Percentiles rank a stretch among this genome's conserved stretches.
These are phyloP conservation scores for Eristalis tenax DNA, from an alignment of 2,888 invertebrate genomes.

Conservation along the genomic window DNA sequence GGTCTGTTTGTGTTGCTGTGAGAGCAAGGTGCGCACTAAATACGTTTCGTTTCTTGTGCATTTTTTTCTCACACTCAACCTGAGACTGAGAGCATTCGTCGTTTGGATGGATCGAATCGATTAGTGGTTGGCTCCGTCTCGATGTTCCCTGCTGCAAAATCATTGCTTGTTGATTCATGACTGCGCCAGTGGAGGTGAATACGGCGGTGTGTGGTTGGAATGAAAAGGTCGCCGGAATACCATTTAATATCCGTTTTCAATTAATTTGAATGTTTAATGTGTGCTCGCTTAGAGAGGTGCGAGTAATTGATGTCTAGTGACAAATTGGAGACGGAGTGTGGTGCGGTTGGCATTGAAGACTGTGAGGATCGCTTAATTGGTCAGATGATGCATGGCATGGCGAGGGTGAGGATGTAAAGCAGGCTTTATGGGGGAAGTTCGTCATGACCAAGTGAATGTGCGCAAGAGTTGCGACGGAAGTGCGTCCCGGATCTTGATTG, in stretches of 20 bases:
- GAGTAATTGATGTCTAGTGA: neutral
- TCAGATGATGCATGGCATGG: neutral
- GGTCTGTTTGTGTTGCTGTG: neutral
- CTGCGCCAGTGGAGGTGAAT: conserved; percentile 10
- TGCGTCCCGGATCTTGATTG: too few species aligned
- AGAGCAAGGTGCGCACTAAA: conserved; percentile 17
- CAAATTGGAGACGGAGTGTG: neutral
- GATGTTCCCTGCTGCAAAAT: conserved; percentile 27
- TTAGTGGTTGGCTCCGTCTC: neutral
- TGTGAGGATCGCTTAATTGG: neutral
- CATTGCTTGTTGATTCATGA: conserved; percentile 37
- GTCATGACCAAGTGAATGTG: too few species aligned
- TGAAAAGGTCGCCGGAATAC: conserved; percentile 55
- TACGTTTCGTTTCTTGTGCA: conserved; percentile 26
- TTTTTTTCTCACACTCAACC: conserved; percentile 13
- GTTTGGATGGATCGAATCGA: conserved; percentile 9
- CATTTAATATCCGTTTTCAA: conserved; percentile 26
- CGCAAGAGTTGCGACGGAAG: too few species aligned
- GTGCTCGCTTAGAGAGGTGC: conserved; percentile 31
- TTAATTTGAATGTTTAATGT: conserved; percentile 40
- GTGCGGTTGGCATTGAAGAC: conserved; percentile 15
- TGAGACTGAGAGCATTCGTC: conserved; percentile 17
- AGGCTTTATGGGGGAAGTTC: too few species aligned
- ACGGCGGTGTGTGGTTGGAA: neutral
- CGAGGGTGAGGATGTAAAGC: too few species aligned